A percentile compares a stretch with the other conserved stretches of the same genome.
Conservation (phyloP, 2,888 invertebrate genomes). For the Agrotis ipsilon region DNA sequence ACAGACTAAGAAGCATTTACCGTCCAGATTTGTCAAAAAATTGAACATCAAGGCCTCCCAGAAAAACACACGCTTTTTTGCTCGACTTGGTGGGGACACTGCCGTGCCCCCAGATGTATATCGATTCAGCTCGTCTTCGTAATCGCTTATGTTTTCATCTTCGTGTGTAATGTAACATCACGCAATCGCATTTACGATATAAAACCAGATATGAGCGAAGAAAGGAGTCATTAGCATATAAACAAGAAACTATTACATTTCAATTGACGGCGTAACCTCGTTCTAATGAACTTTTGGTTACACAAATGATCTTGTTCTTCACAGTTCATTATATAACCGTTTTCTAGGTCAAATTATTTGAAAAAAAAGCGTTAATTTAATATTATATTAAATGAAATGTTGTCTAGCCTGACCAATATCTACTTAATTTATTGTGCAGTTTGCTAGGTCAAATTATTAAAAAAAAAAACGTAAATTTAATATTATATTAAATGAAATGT, state of each 20-base stretch:
- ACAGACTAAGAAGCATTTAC: no score
- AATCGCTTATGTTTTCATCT: constrained; percentile 49
- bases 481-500: constrained; percentile 1
- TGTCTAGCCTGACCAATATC: constrained; percentile 1
- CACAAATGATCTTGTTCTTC: constrained; percentile 77
- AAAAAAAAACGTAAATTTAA: constrained; percentile 21
- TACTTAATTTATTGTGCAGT: constrained; percentile 11
- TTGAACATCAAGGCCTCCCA: no score
- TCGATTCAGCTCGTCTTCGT: constrained; percentile 46
- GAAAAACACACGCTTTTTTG: no score
- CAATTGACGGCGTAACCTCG: constrained; percentile 64
- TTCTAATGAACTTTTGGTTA: constrained; percentile 72
- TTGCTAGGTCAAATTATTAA: constrained; percentile 73
- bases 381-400: constrained; percentile 1
- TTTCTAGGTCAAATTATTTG: constrained; percentile 73
- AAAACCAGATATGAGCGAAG: constrained; percentile 50
- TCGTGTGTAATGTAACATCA: constrained; percentile 62
- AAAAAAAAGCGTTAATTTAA: constrained; percentile 19
- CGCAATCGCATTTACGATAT: constrained; percentile 59
- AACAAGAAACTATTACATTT: constrained; percentile 60
- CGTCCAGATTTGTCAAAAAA: no score
- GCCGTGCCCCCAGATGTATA: no score
- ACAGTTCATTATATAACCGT: constrained; percentile 78
- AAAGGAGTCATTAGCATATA: constrained; percentile 56
- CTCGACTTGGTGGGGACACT: no score